Evolutionary conservation across 2,888 invertebrate genomes (phyloP).

Genomic region (Tupiocoris notatus): DNA sequence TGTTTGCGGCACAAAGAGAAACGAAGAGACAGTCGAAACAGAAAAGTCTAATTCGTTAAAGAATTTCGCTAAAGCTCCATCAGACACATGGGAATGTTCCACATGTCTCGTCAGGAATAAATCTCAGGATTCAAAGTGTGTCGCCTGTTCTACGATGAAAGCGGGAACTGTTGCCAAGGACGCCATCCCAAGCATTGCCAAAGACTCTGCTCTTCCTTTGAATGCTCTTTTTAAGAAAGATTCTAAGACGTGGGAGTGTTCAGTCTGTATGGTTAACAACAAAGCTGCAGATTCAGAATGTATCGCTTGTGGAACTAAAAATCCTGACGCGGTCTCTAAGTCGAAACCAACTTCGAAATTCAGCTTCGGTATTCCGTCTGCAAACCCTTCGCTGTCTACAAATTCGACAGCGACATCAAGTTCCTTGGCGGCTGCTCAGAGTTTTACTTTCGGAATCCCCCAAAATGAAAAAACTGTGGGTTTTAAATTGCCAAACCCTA

Average conservation of each 20-base stretch:
- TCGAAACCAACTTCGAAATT: slow-evolving; percentile 5
- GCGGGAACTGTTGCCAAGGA: not conserved
- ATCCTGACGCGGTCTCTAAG: slow-evolving; percentile 54
- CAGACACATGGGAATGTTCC: slow-evolving; percentile 60
- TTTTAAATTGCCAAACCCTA: not conserved
- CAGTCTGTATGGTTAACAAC: slow-evolving; percentile 63
- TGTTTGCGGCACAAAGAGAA: slow-evolving; percentile 57
- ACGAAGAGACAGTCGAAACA: slow-evolving; percentile 27
- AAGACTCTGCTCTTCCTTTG: slow-evolving; percentile 48
- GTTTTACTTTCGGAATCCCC: not conserved
- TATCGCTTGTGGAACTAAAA: slow-evolving; percentile 61
- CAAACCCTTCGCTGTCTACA: not conserved
- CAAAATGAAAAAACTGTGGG: not conserved
- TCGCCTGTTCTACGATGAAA: slow-evolving; percentile 58
- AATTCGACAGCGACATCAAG: not conserved
- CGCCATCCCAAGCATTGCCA: not conserved
- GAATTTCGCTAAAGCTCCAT: slow-evolving; percentile 36
- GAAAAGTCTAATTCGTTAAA: slow-evolving; percentile 32
- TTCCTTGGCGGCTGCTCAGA: not conserved
- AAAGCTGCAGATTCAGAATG: slow-evolving; percentile 57
- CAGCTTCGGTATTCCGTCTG: slow-evolving; percentile 11
- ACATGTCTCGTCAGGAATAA: slow-evolving; percentile 64
- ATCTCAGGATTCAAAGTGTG: slow-evolving; percentile 55
- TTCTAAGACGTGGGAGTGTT: slow-evolving; percentile 62
- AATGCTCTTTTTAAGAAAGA: slow-evolving; percentile 55